Percentiles rank a stretch among this genome's conserved stretches.
Conservation (phyloP, 2,888 invertebrate genomes). For the Platycheirus rosarum region DNA sequence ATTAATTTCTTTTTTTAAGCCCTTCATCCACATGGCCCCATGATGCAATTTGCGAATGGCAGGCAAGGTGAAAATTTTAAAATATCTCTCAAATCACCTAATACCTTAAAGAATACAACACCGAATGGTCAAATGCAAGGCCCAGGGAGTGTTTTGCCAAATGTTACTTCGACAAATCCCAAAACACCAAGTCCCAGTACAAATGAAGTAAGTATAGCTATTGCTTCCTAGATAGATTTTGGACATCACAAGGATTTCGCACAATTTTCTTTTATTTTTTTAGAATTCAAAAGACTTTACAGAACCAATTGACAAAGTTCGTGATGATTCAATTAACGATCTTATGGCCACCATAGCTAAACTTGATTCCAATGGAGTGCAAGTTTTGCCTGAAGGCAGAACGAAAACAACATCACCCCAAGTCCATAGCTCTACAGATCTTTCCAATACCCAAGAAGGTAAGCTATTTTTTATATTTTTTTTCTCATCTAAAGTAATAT, state of each 20-base stretch:
- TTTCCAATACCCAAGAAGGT: slow-evolving; percentile 83
- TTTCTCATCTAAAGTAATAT: neutral
- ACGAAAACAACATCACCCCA: slow-evolving; percentile 85
- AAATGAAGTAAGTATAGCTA: slow-evolving; percentile 83
- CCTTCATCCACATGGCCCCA: slow-evolving; percentile 81
- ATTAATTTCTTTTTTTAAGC: slow-evolving; percentile 75
- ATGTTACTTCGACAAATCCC: slow-evolving; percentile 90
- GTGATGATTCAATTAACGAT: slow-evolving; percentile 93
- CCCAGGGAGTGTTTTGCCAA: slow-evolving; percentile 79
- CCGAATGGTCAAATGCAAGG: slow-evolving; percentile 79
- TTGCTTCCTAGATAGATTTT: no score
- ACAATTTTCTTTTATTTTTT: slow-evolving; percentile 31
- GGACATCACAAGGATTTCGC: no score
- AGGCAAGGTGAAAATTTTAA: slow-evolving; percentile 83
- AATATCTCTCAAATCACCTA: slow-evolving; percentile 82
- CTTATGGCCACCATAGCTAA: slow-evolving; percentile 94
- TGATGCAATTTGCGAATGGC: slow-evolving; percentile 82
- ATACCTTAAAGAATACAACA: slow-evolving; percentile 82
- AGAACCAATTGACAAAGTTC: slow-evolving; percentile 89
- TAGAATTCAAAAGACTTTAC: slow-evolving; percentile 85
- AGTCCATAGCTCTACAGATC: slow-evolving; percentile 90
- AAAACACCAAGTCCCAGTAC: slow-evolving; percentile 92
- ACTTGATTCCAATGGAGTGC: slow-evolving; percentile 92
- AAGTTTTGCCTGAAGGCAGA: slow-evolving; percentile 86
- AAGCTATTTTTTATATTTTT: slow-evolving; percentile 56